phyloP scores from a whole-genome alignment of 2,888 invertebrate species.

The Drosophila mayaguana region DNA sequence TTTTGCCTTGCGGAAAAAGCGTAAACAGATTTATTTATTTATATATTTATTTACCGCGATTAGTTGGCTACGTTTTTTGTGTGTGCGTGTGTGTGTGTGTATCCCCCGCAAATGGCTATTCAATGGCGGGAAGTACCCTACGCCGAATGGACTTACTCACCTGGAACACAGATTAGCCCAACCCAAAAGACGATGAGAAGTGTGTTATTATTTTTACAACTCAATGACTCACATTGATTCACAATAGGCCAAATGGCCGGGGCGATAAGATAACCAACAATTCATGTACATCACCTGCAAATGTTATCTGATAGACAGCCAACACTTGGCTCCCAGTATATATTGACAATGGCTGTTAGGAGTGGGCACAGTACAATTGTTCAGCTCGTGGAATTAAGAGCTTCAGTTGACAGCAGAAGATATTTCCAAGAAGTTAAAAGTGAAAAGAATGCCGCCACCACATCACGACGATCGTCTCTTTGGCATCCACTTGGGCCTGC shows the following conservation, averaged over 20 bases:
- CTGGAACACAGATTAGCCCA: conserved; percentile 30
- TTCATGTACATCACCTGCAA: conserved; percentile 19
- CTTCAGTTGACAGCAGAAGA: conserved; percentile 12
- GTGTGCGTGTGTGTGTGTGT: background rate
- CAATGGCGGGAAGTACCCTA: conserved; percentile 32
- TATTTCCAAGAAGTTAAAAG: conserved; percentile 16
- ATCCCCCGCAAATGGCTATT: conserved; percentile 26
- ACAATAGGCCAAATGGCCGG: conserved; percentile 14
- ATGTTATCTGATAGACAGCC: conserved; percentile 35
- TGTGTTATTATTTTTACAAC: conserved; percentile 34
- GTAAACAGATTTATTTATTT: conserved; percentile 62
- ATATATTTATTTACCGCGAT: conserved; percentile 56
- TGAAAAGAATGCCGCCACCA: conserved; percentile 57
- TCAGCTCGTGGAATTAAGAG: conserved; percentile 35
- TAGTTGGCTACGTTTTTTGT: conserved; percentile 25
- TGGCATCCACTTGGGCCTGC: conserved; percentile 62
- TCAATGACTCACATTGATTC: conserved; percentile 41
- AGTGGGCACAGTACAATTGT: conserved; percentile 45
- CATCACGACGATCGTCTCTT: conserved; percentile 61
- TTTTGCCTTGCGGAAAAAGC: conserved; percentile 24
- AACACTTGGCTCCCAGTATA: conserved; percentile 47
- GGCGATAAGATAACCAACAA: conserved; percentile 59
- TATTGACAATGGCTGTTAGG: conserved; percentile 39
- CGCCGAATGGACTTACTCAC: conserved; percentile 41
- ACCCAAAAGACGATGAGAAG: conserved; percentile 6